These are phyloP conservation scores for Troilus luridus DNA, from an alignment of 2,888 invertebrate genomes.

Conservation along the genomic window DNA sequence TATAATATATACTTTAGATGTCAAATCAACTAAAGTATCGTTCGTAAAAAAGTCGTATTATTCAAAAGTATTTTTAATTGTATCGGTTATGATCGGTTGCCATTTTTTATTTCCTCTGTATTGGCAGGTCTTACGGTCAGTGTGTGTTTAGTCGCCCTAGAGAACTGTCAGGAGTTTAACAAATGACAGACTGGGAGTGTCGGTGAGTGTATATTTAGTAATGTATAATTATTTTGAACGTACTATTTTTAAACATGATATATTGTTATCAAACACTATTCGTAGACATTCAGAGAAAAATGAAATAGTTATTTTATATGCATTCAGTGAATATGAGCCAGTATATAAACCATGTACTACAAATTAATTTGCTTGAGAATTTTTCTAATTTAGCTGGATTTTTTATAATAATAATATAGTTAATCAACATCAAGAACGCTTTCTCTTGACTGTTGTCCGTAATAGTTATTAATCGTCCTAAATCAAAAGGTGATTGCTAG, in stretches of 20 bases:
- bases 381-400: background rate
- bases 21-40: background rate
- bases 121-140: background rate
- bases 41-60: background rate
- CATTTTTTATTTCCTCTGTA: constrained; percentile 9
- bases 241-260: background rate
- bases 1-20: too few relatives aligned
- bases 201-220: constrained; percentile 10
- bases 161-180: background rate
- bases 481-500: too few relatives aligned
- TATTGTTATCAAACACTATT: background rate
- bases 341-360: background rate
- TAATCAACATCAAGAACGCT: too few relatives aligned
- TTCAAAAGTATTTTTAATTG: background rate
- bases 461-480: too few relatives aligned
- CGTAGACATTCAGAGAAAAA: background rate
- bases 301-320: background rate
- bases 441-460: too few relatives aligned
- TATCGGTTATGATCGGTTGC: background rate
- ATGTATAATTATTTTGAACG: background rate
- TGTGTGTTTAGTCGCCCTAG: constrained; percentile 25
- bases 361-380: too few relatives aligned
- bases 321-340: background rate
- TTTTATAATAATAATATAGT: background rate
- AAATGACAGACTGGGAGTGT: background rate